Evolutionary conservation across 1,140 invertebrate species (phyloP).

Genomic region (Globodera ellingtonae): DNA sequence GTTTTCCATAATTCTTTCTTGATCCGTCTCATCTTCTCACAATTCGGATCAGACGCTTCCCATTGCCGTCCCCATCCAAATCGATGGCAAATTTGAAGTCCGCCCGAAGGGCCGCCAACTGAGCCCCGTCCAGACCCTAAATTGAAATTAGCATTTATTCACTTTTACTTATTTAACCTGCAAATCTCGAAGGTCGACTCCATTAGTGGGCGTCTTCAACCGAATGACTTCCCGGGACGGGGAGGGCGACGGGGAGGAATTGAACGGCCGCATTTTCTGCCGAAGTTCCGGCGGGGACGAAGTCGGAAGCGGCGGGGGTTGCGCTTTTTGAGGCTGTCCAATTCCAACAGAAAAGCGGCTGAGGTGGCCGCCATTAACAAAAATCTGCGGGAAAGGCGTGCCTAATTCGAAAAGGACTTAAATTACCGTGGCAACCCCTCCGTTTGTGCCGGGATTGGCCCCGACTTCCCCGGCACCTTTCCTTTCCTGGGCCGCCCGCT

Average conservation of each 20-base stretch:
- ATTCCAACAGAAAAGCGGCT: not conserved
- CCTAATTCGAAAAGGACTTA: not conserved
- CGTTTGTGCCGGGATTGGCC: not conserved
- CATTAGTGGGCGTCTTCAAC: not conserved
- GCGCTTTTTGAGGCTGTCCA: not conserved
- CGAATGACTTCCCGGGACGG: not conserved
- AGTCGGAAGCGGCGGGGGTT: not conserved
- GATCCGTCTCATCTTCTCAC: not conserved
- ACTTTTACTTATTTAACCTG: not conserved
- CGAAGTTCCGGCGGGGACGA: not conserved
- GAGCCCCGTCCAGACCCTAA: not conserved
- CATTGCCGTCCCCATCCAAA: constrained; percentile 4
- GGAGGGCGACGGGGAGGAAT: not conserved
- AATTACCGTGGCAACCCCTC: not conserved
- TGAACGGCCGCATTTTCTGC: not conserved
- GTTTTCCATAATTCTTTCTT: too few relatives aligned
- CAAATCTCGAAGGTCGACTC: not conserved
- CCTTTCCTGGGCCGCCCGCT: not conserved
- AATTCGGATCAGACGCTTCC: constrained; percentile 10
- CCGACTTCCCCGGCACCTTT: not conserved
- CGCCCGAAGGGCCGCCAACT: not conserved
- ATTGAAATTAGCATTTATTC: not conserved
- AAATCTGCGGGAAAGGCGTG: not conserved
- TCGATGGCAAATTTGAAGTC: constrained; percentile 5
- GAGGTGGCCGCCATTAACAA: not conserved